phyloP scores from a whole-genome alignment of 2,888 invertebrate species.

The Epinotia bilunana region DNA sequence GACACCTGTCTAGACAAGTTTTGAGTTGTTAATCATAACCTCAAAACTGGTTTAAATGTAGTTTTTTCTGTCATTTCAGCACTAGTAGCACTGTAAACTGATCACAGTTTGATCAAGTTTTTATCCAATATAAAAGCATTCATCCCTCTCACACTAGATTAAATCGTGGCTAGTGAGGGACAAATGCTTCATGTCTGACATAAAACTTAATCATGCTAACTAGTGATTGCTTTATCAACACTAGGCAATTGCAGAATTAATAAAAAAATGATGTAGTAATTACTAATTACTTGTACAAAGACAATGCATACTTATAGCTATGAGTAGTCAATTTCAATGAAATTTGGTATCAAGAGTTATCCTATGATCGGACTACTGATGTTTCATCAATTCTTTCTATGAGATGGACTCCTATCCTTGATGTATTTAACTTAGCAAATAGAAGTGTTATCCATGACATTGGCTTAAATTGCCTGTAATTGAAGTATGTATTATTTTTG shows the following conservation, averaged over 20 bases:
- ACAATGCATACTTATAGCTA: background rate
- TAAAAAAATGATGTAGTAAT: background rate
- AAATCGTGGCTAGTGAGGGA: background rate
- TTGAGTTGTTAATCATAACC: constrained; percentile 30
- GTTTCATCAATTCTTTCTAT: too few relatives aligned
- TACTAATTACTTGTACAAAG: background rate
- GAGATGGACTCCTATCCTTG: too few relatives aligned
- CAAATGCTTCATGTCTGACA: background rate
- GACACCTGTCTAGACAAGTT: constrained; percentile 33
- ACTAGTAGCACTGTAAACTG: background rate
- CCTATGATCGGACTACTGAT: too few relatives aligned
- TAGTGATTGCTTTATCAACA: background rate
- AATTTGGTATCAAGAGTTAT: too few relatives aligned
- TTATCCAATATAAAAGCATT: background rate
- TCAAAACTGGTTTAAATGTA: constrained; percentile 30
- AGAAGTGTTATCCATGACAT: too few relatives aligned
- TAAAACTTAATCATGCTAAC: background rate
- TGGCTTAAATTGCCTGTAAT: too few relatives aligned
- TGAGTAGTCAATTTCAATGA: too few relatives aligned
- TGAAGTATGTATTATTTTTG: too few relatives aligned
- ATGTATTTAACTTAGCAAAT: too few relatives aligned
- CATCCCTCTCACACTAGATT: background rate
- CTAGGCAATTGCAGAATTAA: background rate
- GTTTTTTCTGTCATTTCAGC: constrained; percentile 22
- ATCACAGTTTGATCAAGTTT: background rate